phyloP scores from a whole-genome alignment of 1,140 invertebrate species.

The Marisa cornuarietis region DNA sequence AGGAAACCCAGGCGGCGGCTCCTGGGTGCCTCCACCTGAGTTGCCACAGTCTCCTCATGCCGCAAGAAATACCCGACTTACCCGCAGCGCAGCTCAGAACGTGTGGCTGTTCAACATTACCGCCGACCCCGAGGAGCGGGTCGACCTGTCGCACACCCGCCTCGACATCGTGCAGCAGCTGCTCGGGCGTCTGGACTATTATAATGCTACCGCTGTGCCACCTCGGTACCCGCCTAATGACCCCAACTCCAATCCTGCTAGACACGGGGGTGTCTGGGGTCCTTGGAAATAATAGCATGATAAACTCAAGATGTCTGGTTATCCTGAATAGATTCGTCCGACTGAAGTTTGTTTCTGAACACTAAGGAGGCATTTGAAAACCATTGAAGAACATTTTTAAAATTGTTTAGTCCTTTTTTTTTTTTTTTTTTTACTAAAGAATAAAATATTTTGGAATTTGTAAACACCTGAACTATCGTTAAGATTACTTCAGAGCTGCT shows the following conservation, averaged over 20 bases:
- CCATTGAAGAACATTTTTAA: too few species aligned
- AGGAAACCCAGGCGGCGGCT: slow-evolving; percentile 45
- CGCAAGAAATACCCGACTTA: too few species aligned
- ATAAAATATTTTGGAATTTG: too few species aligned
- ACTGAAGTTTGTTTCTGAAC: too few species aligned
- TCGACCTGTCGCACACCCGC: slow-evolving; percentile 37
- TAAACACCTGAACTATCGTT: too few species aligned
- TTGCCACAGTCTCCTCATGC: background rate
- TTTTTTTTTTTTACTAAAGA: too few species aligned
- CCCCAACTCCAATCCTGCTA: slow-evolving; percentile 38
- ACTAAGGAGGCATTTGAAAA: too few species aligned
- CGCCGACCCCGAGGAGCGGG: slow-evolving; percentile 42
- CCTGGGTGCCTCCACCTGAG: slow-evolving; percentile 24
- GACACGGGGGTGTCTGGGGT: slow-evolving; percentile 52
- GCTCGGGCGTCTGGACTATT: slow-evolving; percentile 37
- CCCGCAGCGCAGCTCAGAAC: slow-evolving; percentile 26
- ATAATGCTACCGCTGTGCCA: slow-evolving; percentile 48
- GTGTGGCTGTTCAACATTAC: slow-evolving; percentile 51
- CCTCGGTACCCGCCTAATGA: slow-evolving; percentile 42
- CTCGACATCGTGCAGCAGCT: slow-evolving; percentile 41
- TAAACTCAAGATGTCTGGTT: too few species aligned
- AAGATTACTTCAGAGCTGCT: too few species aligned
- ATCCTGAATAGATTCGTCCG: too few species aligned
- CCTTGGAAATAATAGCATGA: slow-evolving; percentile 42
- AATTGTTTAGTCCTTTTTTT: too few species aligned